phyloP scores from a whole-genome alignment of 2,113 vertebrate species.

The Austrofundulus limnaeus region DNA sequence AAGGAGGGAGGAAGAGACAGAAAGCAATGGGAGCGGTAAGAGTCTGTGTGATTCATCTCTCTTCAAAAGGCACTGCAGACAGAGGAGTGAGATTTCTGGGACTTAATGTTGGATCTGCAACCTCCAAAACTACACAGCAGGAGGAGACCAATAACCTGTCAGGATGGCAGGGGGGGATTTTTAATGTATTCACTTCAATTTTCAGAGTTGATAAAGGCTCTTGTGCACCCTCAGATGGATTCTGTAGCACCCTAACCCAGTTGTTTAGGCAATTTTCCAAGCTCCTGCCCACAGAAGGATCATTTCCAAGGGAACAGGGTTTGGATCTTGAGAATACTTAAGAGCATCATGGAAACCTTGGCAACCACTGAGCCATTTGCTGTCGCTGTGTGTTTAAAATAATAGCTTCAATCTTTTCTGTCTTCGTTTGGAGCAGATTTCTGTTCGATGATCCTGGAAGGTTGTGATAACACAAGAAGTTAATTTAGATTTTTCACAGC shows the following conservation, averaged over 20 bases:
- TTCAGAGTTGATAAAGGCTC: conserved; percentile 61
- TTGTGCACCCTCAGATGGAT: conserved; percentile 49
- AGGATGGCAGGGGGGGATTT: background rate
- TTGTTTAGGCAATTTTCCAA: conserved; percentile 64
- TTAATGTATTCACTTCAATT: conserved; percentile 63
- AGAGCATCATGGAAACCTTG: conserved; percentile 52
- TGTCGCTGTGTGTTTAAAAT: conserved; percentile 45
- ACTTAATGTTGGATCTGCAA: conserved; percentile 14
- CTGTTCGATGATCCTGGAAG: conserved; percentile 1
- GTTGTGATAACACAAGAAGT: conserved; percentile 11
- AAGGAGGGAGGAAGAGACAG: conserved; percentile 59
- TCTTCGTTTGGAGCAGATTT: conserved; percentile 17
- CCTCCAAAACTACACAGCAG: background rate
- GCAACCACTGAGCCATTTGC: conserved; percentile 40
- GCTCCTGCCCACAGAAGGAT: conserved; percentile 24
- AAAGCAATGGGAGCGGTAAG: conserved; percentile 57
- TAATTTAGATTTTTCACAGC: conserved; percentile 29
- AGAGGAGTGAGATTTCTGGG: conserved; percentile 32
- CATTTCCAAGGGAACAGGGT: conserved; percentile 36
- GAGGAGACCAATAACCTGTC: conserved; percentile 21
- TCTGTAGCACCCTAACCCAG: conserved; percentile 38
- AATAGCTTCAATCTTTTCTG: conserved; percentile 11
- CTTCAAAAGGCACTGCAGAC: conserved; percentile 53
- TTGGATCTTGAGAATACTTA: conserved; percentile 34
- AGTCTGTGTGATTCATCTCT: conserved; percentile 65